These are phyloP conservation scores for Calameuta filiformis DNA, from an alignment of 2,888 invertebrate species.

Conservation along the genomic window DNA sequence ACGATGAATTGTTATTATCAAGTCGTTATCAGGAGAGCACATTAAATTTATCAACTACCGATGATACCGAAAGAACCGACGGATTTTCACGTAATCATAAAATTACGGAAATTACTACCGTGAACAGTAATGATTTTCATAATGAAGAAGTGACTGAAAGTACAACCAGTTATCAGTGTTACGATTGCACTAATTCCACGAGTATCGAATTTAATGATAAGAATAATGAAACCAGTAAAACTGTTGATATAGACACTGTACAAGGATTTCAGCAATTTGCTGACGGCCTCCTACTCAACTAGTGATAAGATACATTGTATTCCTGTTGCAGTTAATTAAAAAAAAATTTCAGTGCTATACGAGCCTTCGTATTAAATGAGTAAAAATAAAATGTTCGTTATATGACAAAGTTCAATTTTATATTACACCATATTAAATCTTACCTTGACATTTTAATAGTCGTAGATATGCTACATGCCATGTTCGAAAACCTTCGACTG, in stretches of 20 bases:
- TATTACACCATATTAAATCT: constrained; percentile 17
- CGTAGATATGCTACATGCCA: background rate
- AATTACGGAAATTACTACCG: background rate
- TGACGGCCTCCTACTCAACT: constrained; percentile 41
- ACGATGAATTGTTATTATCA: constrained; percentile 10
- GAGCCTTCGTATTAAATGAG: background rate
- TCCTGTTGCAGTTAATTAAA: constrained; percentile 16
- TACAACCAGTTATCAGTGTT: background rate
- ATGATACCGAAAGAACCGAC: background rate
- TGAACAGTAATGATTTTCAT: background rate
- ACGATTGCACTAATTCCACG: constrained; percentile 1
- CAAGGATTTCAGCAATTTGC: constrained; percentile 53
- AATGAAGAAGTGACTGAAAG: background rate
- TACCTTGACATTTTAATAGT: constrained; percentile 48
- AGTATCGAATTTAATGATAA: constrained; percentile 17
- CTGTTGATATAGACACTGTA: constrained; percentile 43
- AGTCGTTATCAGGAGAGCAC: constrained; percentile 40
- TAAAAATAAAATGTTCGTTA: constrained; percentile 13
- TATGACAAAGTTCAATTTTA: constrained; percentile 8
- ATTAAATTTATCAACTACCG: constrained; percentile 20
- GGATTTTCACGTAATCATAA: background rate
- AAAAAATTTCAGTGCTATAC: background rate
- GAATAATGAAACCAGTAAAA: constrained; percentile 10
- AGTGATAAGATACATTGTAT: constrained; percentile 30
- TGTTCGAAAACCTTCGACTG: background rate